These are phyloP conservation scores for Heterohyrax brucei DNA, from an alignment of 2,797 vertebrate species.

Conservation along the genomic window DNA sequence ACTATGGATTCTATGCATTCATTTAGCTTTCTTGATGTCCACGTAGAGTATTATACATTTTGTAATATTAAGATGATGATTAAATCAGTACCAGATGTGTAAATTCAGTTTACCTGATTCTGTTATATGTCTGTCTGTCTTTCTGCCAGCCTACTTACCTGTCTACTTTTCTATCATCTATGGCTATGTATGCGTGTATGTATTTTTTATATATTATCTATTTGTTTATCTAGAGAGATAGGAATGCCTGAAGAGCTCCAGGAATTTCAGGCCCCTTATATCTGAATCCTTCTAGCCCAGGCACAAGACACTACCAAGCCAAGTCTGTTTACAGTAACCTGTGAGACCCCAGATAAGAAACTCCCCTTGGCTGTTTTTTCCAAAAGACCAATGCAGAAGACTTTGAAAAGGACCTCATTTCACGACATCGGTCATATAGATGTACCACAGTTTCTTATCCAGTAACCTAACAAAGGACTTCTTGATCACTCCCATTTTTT, in stretches of 20 bases:
- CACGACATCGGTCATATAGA: no score
- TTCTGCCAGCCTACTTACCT: neutral
- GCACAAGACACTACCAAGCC: neutral
- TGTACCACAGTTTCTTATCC: no score
- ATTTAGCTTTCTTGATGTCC: neutral
- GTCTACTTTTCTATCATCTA: neutral
- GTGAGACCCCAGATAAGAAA: neutral
- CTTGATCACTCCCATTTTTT: no score
- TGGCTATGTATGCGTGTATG: neutral
- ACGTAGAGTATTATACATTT: neutral
- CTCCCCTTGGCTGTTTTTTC: no score
- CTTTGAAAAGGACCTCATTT: no score
- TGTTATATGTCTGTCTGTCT: neutral
- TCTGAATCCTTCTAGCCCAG: neutral
- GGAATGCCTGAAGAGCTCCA: neutral
- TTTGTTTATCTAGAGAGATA: neutral
- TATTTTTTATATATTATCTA: neutral
- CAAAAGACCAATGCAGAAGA: no score
- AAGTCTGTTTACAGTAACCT: neutral
- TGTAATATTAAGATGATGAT: neutral
- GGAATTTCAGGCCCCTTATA: constrained; percentile 47
- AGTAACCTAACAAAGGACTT: no score
- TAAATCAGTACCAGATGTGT: neutral
- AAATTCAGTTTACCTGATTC: neutral
- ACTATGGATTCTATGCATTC: neutral